Evolutionary conservation across 2,888 invertebrate species (phyloP), one percentile per base, ranked within the genome.

Genomic region (Uropetala carovei): DNA sequence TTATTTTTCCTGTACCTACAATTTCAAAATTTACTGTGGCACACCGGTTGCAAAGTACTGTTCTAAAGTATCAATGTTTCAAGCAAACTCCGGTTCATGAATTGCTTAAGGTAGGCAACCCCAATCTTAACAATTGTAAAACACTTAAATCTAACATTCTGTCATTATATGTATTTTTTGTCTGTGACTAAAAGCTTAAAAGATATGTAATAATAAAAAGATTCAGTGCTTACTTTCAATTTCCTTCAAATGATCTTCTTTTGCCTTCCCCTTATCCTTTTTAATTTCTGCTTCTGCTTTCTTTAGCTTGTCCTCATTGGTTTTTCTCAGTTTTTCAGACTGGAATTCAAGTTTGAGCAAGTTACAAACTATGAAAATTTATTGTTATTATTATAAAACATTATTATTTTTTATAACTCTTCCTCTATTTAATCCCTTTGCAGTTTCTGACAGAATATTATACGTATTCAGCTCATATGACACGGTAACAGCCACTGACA

Each of bases 221-320:
- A 68, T 96, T 96, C n/a, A 95, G 94, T 94, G 97, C 94, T 96
- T 95, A 93, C 97, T 96, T 92, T 97, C 97, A 58, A 96, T 94
- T 94, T 96, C 96, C 94, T 97, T 97, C 92, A 96, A 96, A 94
- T 97, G 96, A 93, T 96, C 96, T 96, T 97, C 97, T 94, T 96
- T 97, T 64, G 94, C 94, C 60, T 94, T 93, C 43, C 94, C 93
- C 84, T 93, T 92, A 93, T 94, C 93, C 93, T 93, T 92, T 93
- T 93, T 93, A 94, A 96, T 96, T 93, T 96, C 96, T 60, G 95
- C 95, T 94, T 96, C 96, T 93, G 96, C 95, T 93, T 97, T 96
- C 85, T 95, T 96, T 94, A 97, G 97, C 64, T 96, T 95, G 93
- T 97, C 97, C 93, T 97, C 97, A 92, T 95, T 96, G 94, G 96